Base-by-base conservation (phyloP, 30 jellyfish, hydroid and myxozoan species). In the Aurelia aurita region DNA sequence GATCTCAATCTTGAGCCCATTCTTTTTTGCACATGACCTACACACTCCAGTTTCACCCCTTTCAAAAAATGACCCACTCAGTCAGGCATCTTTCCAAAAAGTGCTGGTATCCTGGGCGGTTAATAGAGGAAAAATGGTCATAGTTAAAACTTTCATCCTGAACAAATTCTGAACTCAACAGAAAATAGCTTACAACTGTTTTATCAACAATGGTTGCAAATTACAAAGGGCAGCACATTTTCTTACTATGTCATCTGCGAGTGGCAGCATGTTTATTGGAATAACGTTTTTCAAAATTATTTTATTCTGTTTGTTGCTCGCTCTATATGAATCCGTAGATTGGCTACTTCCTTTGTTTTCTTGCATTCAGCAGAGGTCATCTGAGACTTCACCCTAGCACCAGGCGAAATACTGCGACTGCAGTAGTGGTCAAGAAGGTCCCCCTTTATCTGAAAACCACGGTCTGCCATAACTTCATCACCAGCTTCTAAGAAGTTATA, bases 391-490 rank as follows among this genome's bases (percentile, higher is more conserved):
- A 69, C 43, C 47, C 96, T 64, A n/a, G 87, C 87, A 65, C 96
- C 87, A 20, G 96, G 96, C n/a, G 94, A 95, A 49, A 87, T 80
- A 31, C 69, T 55, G 27, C 60, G 49, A 28, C 47, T 77, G 43
- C 93, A 87, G 64, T 61, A 49, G 26, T 69, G 11, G 19, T 47
- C 46, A 26, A 70, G 54, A 27, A 89, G 87, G 27, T 89, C 96
- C 61, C 81, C 96, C 62, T 63, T 49, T 32, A 79, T 80, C 68
- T 63, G 92, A 60, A 88, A 88, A 18, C 95, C 95, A 10, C 97
- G 49, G 45, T 82, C 96, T 19, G 96, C 97, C 91, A 82, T 46
- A 11, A 89, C 80, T 51, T 77, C 80, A 68, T 88, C 96, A 32
- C 86, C 97, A 29, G 49, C 25, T 49, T 88, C 97, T 44, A 69